Evolutionary conservation across 2,888 invertebrate species (phyloP).

Genomic region (Gari tellinella): DNA sequence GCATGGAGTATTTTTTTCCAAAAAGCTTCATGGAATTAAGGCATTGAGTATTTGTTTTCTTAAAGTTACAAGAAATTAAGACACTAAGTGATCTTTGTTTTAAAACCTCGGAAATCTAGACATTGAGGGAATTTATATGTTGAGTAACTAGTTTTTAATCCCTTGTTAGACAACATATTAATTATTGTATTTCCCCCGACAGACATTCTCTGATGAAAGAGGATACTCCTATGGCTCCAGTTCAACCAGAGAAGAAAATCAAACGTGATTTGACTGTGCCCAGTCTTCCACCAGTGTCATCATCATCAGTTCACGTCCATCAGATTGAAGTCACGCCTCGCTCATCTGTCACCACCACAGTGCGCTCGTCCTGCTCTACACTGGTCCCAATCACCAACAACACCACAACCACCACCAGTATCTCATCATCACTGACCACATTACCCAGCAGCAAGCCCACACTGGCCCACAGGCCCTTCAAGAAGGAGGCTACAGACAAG

Average conservation of each 20-base stretch:
- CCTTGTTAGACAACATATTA: too few relatives aligned
- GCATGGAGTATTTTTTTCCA: too few relatives aligned
- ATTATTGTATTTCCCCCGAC: too few relatives aligned
- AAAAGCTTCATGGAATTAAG: too few relatives aligned
- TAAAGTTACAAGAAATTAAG: too few relatives aligned
- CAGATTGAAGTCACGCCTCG: conserved; percentile 42
- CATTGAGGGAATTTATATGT: too few relatives aligned
- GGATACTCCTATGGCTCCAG: conserved; percentile 42
- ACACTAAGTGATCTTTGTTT: too few relatives aligned
- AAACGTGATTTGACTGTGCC: conserved; percentile 47
- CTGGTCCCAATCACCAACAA: neutral
- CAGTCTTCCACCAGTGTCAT: conserved; percentile 32
- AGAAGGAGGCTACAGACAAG: conserved; percentile 75
- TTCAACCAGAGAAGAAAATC: conserved; percentile 50
- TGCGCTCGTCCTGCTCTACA: neutral
- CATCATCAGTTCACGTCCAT: conserved; percentile 44
- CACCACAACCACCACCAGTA: neutral
- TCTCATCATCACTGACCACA: neutral
- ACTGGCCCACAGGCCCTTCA: conserved; percentile 44
- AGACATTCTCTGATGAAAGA: conserved; percentile 33
- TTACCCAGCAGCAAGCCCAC: conserved; percentile 20
- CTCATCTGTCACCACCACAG: neutral
- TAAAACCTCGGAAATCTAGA: too few relatives aligned
- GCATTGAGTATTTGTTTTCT: too few relatives aligned
- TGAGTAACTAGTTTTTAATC: too few relatives aligned